Base-by-base conservation (phyloP, 2,797 vertebrate species). In the Dicrostonyx torquatus region DNA sequence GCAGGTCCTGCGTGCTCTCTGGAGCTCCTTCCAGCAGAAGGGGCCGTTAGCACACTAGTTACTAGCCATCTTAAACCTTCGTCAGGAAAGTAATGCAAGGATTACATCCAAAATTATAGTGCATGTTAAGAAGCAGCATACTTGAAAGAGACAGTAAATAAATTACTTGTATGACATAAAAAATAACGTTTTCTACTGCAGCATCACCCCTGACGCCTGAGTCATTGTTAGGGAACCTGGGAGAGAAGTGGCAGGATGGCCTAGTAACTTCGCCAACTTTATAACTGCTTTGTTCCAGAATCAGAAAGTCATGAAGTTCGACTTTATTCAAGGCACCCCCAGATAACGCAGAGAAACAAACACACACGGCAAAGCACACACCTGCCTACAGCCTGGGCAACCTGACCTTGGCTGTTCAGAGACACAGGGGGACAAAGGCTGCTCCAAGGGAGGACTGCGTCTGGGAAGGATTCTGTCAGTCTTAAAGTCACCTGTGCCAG, bases 301-400 rank as follows among this genome's bases (percentile, higher is more conserved):
- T 98, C 98, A 99, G 98, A 97, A 98, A 98, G 97, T 96, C 97
- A 98, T 75, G 94, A 98, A 98, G 98, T 98, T 98, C 75, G 95
- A 95, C 97, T 97, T 97, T 97, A 97, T 97, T 98, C 98, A 99
- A 99, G 99, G 98, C 99, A 99, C 99, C 99, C 98, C 99, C 98
- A 99, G 98, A 98, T 98, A 98, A 99, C 96, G 97, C 98, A 98
- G 98, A 98, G 98, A 98, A 98, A 98, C 98, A 98, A 98, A 98
- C 97, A 98, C 96, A 98, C 95, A 97, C 94, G 97, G 97, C 97
- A 97, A 98, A 98, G 97, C 97, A 98, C 95, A 98, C 97, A 97
- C 97, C 98, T 97, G 97, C 98, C 97, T 97, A 97, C 85, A 98
- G 97, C 96, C 95, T 96, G 98, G 96, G 94, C 96, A 94, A 97